Conservation (phyloP, 2,888 invertebrate genomes). For the Sphaerophoria taeniata region DNA sequence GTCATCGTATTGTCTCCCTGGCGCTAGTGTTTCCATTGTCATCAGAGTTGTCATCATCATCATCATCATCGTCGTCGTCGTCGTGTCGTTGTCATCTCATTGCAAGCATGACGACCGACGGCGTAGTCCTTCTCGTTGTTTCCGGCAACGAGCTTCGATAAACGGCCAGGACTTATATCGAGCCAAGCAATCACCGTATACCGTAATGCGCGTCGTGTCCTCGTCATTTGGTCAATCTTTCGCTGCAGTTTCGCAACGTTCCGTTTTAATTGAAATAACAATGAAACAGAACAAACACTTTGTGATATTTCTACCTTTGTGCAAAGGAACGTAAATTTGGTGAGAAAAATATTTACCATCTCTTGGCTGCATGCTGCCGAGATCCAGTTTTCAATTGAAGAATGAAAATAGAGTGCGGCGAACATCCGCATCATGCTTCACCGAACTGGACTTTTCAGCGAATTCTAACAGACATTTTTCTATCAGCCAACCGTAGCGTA, state of each 20-base stretch:
- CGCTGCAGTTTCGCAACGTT: constrained; percentile 20
- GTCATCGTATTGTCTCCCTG: constrained; percentile 39
- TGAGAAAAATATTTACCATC: constrained; percentile 69
- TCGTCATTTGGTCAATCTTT: no score
- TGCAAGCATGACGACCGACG: not conserved
- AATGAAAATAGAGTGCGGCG: no score
- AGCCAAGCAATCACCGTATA: not conserved
- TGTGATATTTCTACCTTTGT: constrained; percentile 72
- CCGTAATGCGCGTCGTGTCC: no score
- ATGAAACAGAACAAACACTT: constrained; percentile 72
- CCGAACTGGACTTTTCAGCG: no score
- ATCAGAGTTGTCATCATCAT: no score
- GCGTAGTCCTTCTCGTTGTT: not conserved
- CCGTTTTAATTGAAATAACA: constrained; percentile 74
- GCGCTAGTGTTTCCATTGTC: constrained; percentile 35
- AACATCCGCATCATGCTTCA: no score
- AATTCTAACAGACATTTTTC: no score
- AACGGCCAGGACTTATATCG: not conserved
- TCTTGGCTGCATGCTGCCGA: constrained; percentile 63
- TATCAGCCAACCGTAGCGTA: no score
- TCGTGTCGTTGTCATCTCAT: no score
- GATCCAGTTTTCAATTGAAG: no score
- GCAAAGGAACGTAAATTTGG: constrained; percentile 70
- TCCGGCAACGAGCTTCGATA: not conserved
- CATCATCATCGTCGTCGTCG: constrained; percentile 33